These are phyloP conservation scores for Sphinx pinastri DNA, from an alignment of 2,888 invertebrate genomes.

Conservation along the genomic window DNA sequence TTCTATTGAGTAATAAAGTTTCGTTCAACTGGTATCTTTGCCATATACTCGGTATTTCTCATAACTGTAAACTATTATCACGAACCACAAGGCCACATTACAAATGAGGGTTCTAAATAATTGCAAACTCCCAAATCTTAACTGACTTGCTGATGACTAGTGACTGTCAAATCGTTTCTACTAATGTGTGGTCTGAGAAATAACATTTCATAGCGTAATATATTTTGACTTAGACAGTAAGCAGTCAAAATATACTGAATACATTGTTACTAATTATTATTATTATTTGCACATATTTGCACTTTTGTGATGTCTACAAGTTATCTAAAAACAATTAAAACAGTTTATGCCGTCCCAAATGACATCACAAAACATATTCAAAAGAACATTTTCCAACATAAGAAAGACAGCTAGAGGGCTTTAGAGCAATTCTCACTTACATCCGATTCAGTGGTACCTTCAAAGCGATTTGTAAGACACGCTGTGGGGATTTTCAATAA, in stretches of 20 bases:
- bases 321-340: too few species aligned
- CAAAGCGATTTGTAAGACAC: constrained; percentile 44
- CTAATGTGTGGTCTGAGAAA: neutral
- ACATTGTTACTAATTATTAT: too few species aligned
- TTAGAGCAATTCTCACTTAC: constrained; percentile 30
- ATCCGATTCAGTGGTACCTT: constrained; percentile 39
- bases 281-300: too few species aligned
- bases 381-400: neutral
- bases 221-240: neutral
- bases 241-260: neutral
- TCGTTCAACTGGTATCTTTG: too few species aligned
- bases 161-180: constrained; percentile 1
- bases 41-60: neutral
- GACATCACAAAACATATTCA: neutral
- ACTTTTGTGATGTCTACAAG: too few species aligned
- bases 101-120: neutral
- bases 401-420: neutral
- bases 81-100: neutral
- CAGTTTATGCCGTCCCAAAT: neutral
- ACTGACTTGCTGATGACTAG: constrained; percentile 2
- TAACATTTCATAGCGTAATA: neutral
- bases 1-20: too few species aligned
- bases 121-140: neutral
- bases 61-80: constrained; percentile 4
- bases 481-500: constrained; percentile 40